A percentile compares a stretch with the other conserved stretches of the same genome.
Evolutionary conservation across 2,797 vertebrate genomes (phyloP).

Genomic region (Pseudocheirus occidentalis): DNA sequence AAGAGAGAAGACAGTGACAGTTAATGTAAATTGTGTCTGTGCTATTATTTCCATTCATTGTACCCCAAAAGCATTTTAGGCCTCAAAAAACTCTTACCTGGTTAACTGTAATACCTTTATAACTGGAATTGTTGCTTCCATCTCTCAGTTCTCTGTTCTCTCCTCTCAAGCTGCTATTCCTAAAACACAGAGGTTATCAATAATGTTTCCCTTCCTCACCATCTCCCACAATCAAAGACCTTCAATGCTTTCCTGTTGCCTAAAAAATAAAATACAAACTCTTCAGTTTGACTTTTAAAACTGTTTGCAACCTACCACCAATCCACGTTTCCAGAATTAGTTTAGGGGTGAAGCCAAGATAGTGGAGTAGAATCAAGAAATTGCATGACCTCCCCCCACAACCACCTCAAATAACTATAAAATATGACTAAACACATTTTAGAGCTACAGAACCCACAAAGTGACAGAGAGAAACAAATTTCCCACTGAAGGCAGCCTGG

Average conservation of each 20-base stretch:
- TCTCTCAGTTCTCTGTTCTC: not conserved
- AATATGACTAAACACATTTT: no score
- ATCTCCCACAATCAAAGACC: no score
- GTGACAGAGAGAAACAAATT: no score
- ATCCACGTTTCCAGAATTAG: not conserved
- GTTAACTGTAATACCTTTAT: not conserved
- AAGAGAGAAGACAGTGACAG: not conserved
- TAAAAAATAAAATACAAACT: not conserved
- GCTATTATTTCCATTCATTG: not conserved
- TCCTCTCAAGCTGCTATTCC: not conserved
- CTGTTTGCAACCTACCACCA: not conserved
- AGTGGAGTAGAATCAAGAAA: no score
- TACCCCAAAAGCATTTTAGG: not conserved
- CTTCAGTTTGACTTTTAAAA: not conserved
- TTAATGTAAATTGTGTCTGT: not conserved
- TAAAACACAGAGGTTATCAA: not conserved
- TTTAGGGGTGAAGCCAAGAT: no score
- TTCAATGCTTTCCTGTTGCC: not conserved
- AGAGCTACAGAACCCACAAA: no score
- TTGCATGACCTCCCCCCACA: no score
- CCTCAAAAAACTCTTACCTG: not conserved
- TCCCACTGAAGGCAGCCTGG: no score
- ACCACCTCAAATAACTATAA: no score
- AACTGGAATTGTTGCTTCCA: not conserved
- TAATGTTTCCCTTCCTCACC: not conserved